These are phyloP conservation scores for Parthenolecanium corni DNA, from an alignment of 2,888 invertebrate species.

Conservation along the genomic window DNA sequence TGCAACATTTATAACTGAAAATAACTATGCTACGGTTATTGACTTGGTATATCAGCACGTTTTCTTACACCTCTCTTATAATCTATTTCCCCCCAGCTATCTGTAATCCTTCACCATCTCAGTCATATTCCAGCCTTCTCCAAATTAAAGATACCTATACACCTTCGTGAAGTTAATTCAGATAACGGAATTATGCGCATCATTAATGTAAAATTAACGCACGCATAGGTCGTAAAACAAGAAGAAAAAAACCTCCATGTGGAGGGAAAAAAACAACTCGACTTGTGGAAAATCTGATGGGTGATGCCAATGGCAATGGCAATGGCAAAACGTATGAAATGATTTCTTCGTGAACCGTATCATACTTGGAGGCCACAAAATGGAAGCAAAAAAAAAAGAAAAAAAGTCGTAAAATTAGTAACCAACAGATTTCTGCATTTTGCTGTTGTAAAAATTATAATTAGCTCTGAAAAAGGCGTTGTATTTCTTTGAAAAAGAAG, in stretches of 20 bases:
- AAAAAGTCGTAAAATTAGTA: no score
- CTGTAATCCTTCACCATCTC: no score
- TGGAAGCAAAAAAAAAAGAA: no score
- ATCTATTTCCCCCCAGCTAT: no score
- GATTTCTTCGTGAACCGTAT: no score
- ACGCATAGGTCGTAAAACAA: conserved; percentile 17
- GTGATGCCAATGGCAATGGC: not conserved
- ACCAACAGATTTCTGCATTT: no score
- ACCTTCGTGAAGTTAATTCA: conserved; percentile 21
- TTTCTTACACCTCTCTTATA: not conserved
- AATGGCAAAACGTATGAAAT: not conserved
- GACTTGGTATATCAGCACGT: conserved; percentile 12
- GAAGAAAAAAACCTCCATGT: no score
- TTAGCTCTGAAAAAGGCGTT: no score
- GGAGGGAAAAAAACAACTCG: not conserved
- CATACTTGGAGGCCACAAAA: no score
- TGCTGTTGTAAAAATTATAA: no score
- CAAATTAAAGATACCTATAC: conserved; percentile 4
- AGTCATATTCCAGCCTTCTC: no score
- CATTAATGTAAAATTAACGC: conserved; percentile 22
- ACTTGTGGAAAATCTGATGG: not conserved
- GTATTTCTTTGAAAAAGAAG: no score
- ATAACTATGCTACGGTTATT: conserved; percentile 18
- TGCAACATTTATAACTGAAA: not conserved
- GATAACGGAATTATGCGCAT: conserved; percentile 24